Evolutionary conservation across 2,888 invertebrate species (phyloP).

Genomic region (Troides oblongomaculatus): DNA sequence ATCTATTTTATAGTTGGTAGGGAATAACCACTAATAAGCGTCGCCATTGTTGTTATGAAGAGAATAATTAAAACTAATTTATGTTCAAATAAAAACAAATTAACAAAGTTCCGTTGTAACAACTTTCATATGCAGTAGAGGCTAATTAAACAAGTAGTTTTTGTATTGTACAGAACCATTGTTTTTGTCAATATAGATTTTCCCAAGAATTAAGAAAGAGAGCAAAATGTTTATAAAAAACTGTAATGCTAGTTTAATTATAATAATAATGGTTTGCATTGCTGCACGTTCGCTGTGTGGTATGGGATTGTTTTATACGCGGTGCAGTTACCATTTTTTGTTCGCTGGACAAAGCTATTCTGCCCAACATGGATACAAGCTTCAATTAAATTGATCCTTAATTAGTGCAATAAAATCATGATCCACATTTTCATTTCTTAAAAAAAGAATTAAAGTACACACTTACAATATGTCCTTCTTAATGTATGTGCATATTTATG

Average conservation of each 20-base stretch:
- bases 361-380: slow-evolving; percentile 59
- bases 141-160: slow-evolving; percentile 22
- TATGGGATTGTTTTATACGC: slow-evolving; percentile 26
- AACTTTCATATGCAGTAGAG: slow-evolving; percentile 10
- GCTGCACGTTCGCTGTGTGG: slow-evolving; percentile 25
- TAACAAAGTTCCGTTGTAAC: background rate
- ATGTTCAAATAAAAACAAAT: background rate
- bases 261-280: slow-evolving; percentile 28
- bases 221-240: slow-evolving; percentile 26
- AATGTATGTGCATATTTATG: slow-evolving; percentile 58
- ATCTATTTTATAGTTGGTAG: background rate
- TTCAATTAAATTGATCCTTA: slow-evolving; percentile 69
- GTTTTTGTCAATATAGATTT: slow-evolving; percentile 22
- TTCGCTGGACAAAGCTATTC: slow-evolving; percentile 39
- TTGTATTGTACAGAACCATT: slow-evolving; percentile 4
- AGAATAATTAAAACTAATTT: background rate
- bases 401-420: slow-evolving; percentile 66
- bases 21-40: background rate
- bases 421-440: slow-evolving; percentile 57
- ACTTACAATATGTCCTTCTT: slow-evolving; percentile 38
- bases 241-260: slow-evolving; percentile 30
- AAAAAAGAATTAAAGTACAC: slow-evolving; percentile 43
- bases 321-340: slow-evolving; percentile 47
- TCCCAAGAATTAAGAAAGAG: slow-evolving; percentile 28
- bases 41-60: background rate